Evolutionary conservation across 2,888 invertebrate genomes (phyloP).

Genomic region (Harpalus rufipes): DNA sequence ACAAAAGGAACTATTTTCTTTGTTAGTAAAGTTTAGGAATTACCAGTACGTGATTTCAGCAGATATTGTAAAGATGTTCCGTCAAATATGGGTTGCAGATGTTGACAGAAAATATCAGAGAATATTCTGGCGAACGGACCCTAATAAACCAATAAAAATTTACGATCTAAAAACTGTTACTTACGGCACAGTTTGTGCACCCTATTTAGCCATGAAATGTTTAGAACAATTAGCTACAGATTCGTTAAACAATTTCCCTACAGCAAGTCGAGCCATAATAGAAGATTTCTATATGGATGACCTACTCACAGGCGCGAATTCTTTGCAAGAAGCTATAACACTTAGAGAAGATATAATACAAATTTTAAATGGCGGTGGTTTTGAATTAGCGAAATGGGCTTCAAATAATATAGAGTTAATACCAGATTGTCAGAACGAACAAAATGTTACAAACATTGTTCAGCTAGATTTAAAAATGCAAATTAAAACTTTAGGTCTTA

Average conservation of each 20-base stretch:
- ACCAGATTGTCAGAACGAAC: background rate
- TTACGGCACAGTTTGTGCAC: no score
- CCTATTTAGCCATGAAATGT: no score
- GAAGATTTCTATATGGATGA: background rate
- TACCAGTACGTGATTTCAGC: background rate
- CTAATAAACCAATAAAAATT: no score
- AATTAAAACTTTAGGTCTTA: slow-evolving; percentile 14
- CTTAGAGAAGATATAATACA: slow-evolving; percentile 12
- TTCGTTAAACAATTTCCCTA: no score
- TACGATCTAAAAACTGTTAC: no score
- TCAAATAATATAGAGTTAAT: slow-evolving; percentile 8
- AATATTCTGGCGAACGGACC: no score
- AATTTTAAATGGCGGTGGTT: slow-evolving; percentile 2
- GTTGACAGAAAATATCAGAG: slow-evolving; percentile 1
- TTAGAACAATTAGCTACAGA: no score
- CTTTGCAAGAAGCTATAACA: background rate
- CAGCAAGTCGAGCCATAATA: no score
- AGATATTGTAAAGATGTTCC: slow-evolving; percentile 19
- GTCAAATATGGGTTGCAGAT: slow-evolving; percentile 19
- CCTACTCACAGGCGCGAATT: slow-evolving; percentile 8
- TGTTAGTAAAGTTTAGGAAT: slow-evolving; percentile 1
- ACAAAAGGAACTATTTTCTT: slow-evolving; percentile 6
- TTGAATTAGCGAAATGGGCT: slow-evolving; percentile 15
- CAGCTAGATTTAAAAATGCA: slow-evolving; percentile 2
- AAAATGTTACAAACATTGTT: background rate